Conservation (phyloP, 2,797 vertebrate genomes). For the Setipinna tenuifilis region DNA sequence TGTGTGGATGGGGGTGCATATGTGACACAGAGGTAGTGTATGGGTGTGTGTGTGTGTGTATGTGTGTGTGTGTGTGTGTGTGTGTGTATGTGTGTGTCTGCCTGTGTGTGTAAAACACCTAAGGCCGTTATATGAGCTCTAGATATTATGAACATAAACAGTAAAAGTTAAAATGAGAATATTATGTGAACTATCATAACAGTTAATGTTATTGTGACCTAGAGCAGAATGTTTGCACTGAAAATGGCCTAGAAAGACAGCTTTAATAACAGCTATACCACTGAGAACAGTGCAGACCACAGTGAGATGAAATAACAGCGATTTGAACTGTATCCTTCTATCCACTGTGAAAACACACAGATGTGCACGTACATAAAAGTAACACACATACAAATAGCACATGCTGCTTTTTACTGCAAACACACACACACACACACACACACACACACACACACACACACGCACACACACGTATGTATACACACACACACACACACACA, state of each 20-base stretch:
- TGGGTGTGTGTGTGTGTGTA: background rate
- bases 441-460: too few relatives aligned
- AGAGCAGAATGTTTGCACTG: background rate
- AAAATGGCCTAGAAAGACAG: background rate
- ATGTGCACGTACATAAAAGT: background rate
- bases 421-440: background rate
- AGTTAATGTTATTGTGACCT: background rate
- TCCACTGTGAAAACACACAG: too few relatives aligned
- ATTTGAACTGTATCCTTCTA: background rate
- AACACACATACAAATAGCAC: background rate
- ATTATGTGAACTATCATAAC: background rate
- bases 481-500: background rate
- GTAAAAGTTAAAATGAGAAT: background rate
- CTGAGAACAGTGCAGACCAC: background rate
- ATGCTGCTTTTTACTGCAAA: background rate
- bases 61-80: conserved; percentile 5
- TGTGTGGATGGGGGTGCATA: too few relatives aligned
- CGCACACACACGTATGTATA: too few relatives aligned
- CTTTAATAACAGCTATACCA: background rate
- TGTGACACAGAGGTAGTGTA: conserved; percentile 27
- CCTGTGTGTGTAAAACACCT: background rate
- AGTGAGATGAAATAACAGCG: background rate
- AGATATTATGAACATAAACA: background rate
- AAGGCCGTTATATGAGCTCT: background rate
- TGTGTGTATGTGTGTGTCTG: background rate